Evolutionary conservation across 2,888 invertebrate genomes (phyloP).

Genomic region (Sesamia inferens): DNA sequence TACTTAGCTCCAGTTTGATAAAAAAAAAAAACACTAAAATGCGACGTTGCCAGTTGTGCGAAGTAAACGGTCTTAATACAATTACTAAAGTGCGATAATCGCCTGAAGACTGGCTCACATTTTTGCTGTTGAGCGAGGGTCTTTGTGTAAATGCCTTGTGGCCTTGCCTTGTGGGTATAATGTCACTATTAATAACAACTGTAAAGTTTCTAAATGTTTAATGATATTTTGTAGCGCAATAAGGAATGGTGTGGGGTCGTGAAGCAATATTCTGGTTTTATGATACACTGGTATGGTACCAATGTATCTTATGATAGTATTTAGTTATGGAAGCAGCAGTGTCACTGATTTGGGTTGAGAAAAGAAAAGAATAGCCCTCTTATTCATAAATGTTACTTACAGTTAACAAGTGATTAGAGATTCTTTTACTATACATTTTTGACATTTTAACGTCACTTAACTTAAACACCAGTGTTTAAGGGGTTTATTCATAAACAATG

Average conservation of each 20-base stretch:
- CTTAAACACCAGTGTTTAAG: too few species aligned
- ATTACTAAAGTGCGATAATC: background rate
- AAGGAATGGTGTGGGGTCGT: conserved; percentile 26
- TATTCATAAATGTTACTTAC: too few species aligned
- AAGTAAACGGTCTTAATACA: background rate
- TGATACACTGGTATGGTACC: conserved; percentile 32
- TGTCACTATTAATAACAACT: conserved; percentile 35
- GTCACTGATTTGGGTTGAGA: background rate
- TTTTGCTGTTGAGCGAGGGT: background rate
- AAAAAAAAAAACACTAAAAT: too few species aligned
- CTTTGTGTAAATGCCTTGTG: background rate
- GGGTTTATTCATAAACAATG: too few species aligned
- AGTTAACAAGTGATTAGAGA: too few species aligned
- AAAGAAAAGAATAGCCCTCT: too few species aligned
- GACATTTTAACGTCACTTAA: too few species aligned
- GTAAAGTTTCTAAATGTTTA: conserved; percentile 11
- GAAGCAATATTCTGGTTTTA: conserved; percentile 62
- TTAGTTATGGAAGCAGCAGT: background rate
- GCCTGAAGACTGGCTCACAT: background rate
- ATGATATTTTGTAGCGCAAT: conserved; percentile 51
- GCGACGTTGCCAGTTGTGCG: too few species aligned
- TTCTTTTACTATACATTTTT: too few species aligned
- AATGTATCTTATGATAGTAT: conserved; percentile 39
- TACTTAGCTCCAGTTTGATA: too few species aligned
- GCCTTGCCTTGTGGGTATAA: background rate